Percentiles rank a stretch among this genome's conserved stretches.
Evolutionary conservation across 1,140 invertebrate genomes (phyloP).

Genomic region (Drosophila sproati): DNA sequence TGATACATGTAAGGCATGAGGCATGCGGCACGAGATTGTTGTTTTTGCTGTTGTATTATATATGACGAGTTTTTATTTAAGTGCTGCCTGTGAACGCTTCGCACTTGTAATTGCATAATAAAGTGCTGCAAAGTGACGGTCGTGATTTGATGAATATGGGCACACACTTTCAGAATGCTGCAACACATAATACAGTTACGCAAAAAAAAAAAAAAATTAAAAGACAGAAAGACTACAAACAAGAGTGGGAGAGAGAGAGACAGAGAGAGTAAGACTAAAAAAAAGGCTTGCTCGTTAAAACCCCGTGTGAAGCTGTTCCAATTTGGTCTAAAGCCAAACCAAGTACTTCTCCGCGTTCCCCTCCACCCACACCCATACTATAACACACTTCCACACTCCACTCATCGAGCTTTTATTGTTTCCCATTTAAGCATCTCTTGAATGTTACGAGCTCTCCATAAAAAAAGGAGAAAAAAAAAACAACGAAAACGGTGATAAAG

Average conservation of each 20-base stretch:
- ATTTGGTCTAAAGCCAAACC: slow-evolving; percentile 25
- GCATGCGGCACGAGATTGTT: neutral
- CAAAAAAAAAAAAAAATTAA: neutral
- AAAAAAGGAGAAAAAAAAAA: slow-evolving; percentile 13
- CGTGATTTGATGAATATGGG: slow-evolving; percentile 62
- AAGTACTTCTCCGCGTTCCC: neutral
- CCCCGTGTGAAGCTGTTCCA: slow-evolving; percentile 30
- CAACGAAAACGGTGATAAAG: slow-evolving; percentile 36
- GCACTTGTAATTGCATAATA: slow-evolving; percentile 71
- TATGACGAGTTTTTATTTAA: slow-evolving; percentile 23
- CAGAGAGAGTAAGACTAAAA: neutral
- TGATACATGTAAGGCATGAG: no score
- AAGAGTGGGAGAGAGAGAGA: neutral
- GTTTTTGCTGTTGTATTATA: neutral
- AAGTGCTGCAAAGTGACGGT: slow-evolving; percentile 62
- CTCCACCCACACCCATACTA: neutral
- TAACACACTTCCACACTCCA: neutral
- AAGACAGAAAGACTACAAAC: neutral
- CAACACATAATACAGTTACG: slow-evolving; percentile 33
- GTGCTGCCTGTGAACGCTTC: slow-evolving; percentile 49
- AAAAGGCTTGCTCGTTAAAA: slow-evolving; percentile 30
- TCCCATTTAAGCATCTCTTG: slow-evolving; percentile 53
- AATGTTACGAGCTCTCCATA: slow-evolving; percentile 51
- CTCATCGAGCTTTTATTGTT: slow-evolving; percentile 45
- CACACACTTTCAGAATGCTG: slow-evolving; percentile 62